Base-by-base conservation (phyloP, 2,797 vertebrate species). In the Syndactyla subalaris region DNA sequence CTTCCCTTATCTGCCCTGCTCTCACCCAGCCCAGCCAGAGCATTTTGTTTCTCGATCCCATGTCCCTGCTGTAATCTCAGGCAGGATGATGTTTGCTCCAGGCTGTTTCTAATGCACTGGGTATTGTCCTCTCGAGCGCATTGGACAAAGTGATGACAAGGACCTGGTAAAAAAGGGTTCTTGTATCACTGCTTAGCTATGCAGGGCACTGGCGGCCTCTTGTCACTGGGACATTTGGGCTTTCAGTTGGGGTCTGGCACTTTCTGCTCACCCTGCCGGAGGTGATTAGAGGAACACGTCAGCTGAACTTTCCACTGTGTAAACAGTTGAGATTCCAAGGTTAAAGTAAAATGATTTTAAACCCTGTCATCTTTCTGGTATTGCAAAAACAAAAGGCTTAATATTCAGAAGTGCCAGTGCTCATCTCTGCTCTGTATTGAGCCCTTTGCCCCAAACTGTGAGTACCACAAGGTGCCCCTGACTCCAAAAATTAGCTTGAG, bases 181-280 rank as follows among this genome's bases (percentile, higher is more conserved):
- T 98, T 97, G 96, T 97, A 94, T 98, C 98, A 98, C 66, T 84
- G 95, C 83, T 92, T 41, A 90, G 94, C 97, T 98, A 98, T 98
- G 97, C 76, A 90, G 94, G 49, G 23, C 54, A 71, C 91, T 94
- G 88, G 85, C 49, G 3, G 94, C 91, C 95, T 97, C 89, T 75
- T 78, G 97, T 95, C 95, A 90, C 88, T 66, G 90, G 93, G 92
- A 91, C 27, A 16, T 89, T 93, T 52, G 95, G 92, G 92, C 96
- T 88, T 94, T 96, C 29, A 1, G 58, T 70, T 91, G 89, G 94
- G 95, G 32, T 78, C 92, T 96, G 94, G 95, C 84, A 77, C 86
- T 90, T 86, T 92, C 66, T 72, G 80, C 84, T 92, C 65, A 61
- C 96, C 93, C 95, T 87, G 87, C 94, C 95, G 61, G 97, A 97